Percentiles rank a stretch among this genome's conserved stretches.
Evolutionary conservation across 92 coral and sea anemone species (phyloP).

Genomic region (Epizoanthus rinbou): DNA sequence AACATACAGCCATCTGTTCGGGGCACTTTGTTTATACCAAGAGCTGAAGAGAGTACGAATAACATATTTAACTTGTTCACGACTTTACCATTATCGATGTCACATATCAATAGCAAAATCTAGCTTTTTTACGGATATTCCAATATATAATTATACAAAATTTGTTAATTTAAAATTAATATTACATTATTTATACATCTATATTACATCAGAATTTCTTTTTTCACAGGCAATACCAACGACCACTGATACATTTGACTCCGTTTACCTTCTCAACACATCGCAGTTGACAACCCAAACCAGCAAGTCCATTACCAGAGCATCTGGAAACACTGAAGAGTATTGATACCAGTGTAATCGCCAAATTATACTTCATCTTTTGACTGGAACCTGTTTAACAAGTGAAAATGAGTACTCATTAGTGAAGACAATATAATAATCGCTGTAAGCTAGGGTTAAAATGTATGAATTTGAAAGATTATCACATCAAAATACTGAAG

Average conservation of each 20-base stretch:
- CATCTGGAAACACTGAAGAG: not conserved
- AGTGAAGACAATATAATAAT: not conserved
- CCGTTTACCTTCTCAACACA: slow-evolving; percentile 3
- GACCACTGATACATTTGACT: not conserved
- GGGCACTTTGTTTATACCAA: too few species aligned
- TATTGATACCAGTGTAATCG: not conserved
- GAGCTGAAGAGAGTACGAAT: too few species aligned
- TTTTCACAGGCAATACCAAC: not conserved
- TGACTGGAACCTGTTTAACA: slow-evolving; percentile 11
- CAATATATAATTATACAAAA: too few species aligned
- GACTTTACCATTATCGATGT: too few species aligned
- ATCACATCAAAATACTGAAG: not conserved
- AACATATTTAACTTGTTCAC: too few species aligned
- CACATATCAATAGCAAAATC: too few species aligned
- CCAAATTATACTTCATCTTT: not conserved
- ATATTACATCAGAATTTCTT: not conserved
- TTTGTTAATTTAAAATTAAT: too few species aligned
- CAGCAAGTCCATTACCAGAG: not conserved
- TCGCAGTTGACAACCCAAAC: not conserved
- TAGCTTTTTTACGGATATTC: too few species aligned
- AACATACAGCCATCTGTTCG: too few species aligned
- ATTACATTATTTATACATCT: not conserved
- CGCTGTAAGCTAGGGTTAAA: not conserved
- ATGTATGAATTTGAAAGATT: not conserved
- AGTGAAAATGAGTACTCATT: not conserved